Percentiles rank a stretch among this genome's conserved stretches.
These are phyloP conservation scores for Pogonomyrmex californicus DNA, from an alignment of 1,140 invertebrate genomes.

Conservation along the genomic window DNA sequence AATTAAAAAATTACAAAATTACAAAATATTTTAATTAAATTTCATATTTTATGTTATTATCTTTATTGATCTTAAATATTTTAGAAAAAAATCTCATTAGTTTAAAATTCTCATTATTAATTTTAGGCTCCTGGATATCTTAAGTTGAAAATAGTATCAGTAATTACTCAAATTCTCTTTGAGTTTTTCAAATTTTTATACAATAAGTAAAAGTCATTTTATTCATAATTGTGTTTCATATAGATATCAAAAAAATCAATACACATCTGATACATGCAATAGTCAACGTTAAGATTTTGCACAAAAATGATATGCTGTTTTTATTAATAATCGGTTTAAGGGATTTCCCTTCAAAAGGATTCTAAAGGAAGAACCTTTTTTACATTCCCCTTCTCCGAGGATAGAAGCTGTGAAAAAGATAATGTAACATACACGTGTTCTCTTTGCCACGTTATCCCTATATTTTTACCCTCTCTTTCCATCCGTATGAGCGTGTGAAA, in stretches of 20 bases:
- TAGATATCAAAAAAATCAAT: background rate
- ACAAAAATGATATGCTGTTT: conserved; percentile 28
- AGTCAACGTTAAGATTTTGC: conserved; percentile 2
- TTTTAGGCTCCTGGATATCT: no score
- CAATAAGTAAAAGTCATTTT: no score
- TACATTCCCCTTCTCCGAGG: background rate
- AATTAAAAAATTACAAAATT: background rate
- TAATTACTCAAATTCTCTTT: no score
- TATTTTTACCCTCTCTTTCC: background rate
- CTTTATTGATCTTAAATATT: no score
- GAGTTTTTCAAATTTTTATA: no score
- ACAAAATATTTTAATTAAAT: no score
- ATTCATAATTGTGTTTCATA: no score
- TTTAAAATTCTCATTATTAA: no score
- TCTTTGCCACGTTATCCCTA: background rate
- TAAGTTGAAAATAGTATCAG: no score
- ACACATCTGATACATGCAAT: background rate
- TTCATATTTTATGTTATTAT: no score
- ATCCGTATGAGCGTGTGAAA: background rate
- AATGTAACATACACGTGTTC: conserved; percentile 23
- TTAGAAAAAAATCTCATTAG: no score
- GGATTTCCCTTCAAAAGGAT: conserved; percentile 34
- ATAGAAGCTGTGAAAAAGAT: conserved; percentile 20
- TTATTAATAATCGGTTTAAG: conserved; percentile 52
- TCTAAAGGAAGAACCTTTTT: conserved; percentile 28